These are phyloP conservation scores for Tragelaphus buxtoni DNA, from an alignment of 2,113 vertebrate genomes.

Conservation along the genomic window DNA sequence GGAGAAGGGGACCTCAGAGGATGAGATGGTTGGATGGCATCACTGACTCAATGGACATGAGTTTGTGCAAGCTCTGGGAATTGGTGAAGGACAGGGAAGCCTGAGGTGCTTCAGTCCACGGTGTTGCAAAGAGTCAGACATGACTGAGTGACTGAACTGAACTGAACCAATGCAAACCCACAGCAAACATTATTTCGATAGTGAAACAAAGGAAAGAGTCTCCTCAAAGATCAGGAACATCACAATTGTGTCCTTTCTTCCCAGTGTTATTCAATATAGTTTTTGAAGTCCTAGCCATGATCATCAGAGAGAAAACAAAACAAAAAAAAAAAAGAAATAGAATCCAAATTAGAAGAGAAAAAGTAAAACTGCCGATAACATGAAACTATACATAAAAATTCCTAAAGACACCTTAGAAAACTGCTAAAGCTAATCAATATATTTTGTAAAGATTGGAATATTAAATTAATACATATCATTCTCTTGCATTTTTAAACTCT, in stretches of 20 bases:
- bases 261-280: neutral
- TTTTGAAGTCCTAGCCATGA: neutral
- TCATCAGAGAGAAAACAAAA: neutral
- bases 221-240: neutral
- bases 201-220: neutral
- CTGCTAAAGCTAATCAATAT: neutral
- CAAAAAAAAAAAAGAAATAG: neutral
- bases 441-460: neutral
- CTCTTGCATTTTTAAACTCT: neutral
- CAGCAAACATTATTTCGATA: neutral
- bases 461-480: neutral
- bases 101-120: neutral
- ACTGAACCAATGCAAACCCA: neutral
- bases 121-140: accelerated
- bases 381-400: neutral
- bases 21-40: neutral
- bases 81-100: neutral
- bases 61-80: neutral
- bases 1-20: neutral
- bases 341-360: neutral
- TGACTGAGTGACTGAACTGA: neutral
- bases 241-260: neutral
- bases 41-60: neutral
- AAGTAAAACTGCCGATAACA: neutral
- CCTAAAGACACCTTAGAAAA: neutral